Base-by-base conservation (phyloP, 2,113 vertebrate genomes). In the Corvus cornix region DNA sequence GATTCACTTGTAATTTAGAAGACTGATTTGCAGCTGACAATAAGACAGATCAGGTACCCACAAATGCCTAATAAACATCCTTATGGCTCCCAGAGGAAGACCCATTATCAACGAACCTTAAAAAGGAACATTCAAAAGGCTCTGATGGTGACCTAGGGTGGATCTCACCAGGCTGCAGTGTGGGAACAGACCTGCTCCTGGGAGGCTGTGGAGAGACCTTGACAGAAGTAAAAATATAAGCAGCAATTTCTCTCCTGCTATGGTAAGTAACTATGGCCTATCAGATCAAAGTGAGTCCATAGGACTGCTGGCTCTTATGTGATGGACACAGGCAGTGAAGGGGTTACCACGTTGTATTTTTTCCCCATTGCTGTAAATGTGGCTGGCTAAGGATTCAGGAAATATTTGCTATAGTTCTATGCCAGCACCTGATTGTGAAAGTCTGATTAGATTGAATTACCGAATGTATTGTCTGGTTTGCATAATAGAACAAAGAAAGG, bases 401-500 rank as follows among this genome's bases (percentile, higher is more conserved):
- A 97, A 93, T 68, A 84, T 68, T 91, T 95, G 75, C 59, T 92
- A 55, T 53, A 88, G 77, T 74, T 68, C 43, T 87, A 91, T 59
- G 95, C 94, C 89, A 95, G 78, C 83, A 93, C 79, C 68, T 91
- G 87, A 94, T 87, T 90, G 84, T 95, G 90, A 78, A 76, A 96
- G 69, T 76, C 89, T 90, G 95, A 96, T 97, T 97, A 95, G 84
- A 87, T 43, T 94, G 90, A 95, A 86, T 77, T 95, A 91, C 94
- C 70, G 60, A 92, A 95, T 87, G 39, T 85, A 95, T 96, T 96
- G 95, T 97, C 82, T 72, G 56, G 64, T 72, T 88, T 93, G 93
- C 80, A 93, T 91, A 97, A 96, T 64, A 95, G 91, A 91, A 95
- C 90, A 93, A 97, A 96, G 80, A 90, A 80, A 74, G 26, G 77